Conservation (phyloP, 2,888 invertebrate species). For the Trichogramma dendrolimi region DNA sequence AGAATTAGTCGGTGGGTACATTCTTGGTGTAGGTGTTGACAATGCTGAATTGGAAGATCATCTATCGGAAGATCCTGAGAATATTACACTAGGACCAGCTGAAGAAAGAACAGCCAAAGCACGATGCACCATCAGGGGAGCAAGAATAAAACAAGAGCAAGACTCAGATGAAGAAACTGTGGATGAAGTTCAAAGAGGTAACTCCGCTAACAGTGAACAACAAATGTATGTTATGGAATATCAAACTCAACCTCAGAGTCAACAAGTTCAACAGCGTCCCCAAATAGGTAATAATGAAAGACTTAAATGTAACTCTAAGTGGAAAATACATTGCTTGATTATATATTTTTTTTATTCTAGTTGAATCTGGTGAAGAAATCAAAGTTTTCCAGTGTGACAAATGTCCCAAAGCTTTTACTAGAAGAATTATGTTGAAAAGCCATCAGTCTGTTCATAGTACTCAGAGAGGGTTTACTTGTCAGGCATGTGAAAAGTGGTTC, state of each 20-base stretch:
- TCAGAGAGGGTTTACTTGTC: slow-evolving; percentile 59
- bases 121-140: slow-evolving; percentile 47
- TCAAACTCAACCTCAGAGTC: slow-evolving; percentile 17
- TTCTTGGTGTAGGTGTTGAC: slow-evolving; percentile 48
- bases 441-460: slow-evolving; percentile 62
- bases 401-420: slow-evolving; percentile 63
- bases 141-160: slow-evolving; percentile 50
- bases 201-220: slow-evolving; percentile 41
- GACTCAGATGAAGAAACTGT: slow-evolving; percentile 49
- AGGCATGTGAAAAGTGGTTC: slow-evolving; percentile 64
- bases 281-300: neutral
- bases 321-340: neutral
- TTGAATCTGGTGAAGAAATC: slow-evolving; percentile 47
- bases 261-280: slow-evolving; percentile 9
- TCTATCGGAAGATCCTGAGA: slow-evolving; percentile 51
- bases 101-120: slow-evolving; percentile 49
- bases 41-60: slow-evolving; percentile 48
- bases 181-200: slow-evolving; percentile 43
- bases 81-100: slow-evolving; percentile 53
- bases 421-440: slow-evolving; percentile 59
- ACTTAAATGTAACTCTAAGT: neutral
- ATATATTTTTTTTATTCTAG: slow-evolving; percentile 22
- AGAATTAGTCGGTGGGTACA: slow-evolving; percentile 50
- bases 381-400: slow-evolving; percentile 61
- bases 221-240: slow-evolving; percentile 49